Conservation (phyloP, 2,113 vertebrate genomes). For the Burhinus bistriatus region DNA sequence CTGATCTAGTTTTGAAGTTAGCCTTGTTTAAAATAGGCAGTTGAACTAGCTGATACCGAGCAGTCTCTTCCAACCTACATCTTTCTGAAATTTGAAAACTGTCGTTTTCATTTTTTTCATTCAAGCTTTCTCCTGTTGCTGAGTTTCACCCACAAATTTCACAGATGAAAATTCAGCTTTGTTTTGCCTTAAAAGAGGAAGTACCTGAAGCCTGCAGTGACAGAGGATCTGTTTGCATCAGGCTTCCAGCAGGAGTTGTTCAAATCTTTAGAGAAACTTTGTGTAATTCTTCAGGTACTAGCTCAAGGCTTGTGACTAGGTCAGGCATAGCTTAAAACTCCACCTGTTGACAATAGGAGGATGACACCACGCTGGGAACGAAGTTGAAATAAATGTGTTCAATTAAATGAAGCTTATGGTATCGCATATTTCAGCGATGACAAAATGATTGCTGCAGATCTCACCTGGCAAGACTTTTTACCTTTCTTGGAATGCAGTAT, state of each 20-base stretch:
- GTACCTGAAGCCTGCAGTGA: background rate
- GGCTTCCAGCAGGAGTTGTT: background rate
- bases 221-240: background rate
- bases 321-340: background rate
- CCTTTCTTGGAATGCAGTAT: slow-evolving; percentile 5
- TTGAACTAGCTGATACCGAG: background rate
- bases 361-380: background rate
- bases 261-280: background rate
- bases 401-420: background rate
- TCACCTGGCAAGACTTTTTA: background rate
- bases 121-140: background rate
- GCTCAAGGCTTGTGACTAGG: background rate
- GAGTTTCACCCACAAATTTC: background rate
- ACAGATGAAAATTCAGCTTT: background rate
- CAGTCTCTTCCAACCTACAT: background rate
- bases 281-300: background rate
- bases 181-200: background rate
- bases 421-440: background rate
- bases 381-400: background rate
- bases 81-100: background rate
- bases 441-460: background rate
- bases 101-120: background rate
- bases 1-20: background rate
- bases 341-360: background rate
- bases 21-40: background rate